Conservation (phyloP, 2,888 invertebrate genomes). For the Hirtodrosophila trivittata region DNA sequence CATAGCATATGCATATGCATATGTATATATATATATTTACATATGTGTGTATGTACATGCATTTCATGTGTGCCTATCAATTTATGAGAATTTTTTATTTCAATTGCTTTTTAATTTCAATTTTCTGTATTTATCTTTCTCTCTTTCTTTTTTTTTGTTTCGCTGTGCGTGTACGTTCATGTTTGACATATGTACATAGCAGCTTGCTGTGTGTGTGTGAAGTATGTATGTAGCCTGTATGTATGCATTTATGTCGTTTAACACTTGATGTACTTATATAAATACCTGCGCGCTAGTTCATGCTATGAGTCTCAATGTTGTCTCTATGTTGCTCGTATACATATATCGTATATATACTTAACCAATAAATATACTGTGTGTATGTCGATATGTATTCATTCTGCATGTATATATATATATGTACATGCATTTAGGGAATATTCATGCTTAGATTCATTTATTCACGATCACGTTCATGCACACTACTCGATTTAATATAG, state of each 20-base stretch:
- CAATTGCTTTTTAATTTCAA: too few species aligned
- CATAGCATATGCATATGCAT: slow-evolving; percentile 2
- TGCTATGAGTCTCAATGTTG: slow-evolving; percentile 32
- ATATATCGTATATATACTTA: slow-evolving; percentile 1
- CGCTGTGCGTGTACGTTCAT: slow-evolving; percentile 10
- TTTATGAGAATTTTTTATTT: neutral
- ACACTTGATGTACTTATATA: slow-evolving; percentile 35
- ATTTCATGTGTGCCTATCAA: neutral
- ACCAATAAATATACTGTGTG: neutral
- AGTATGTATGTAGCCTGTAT: slow-evolving; percentile 27
- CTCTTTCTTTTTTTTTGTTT: neutral
- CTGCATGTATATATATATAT: slow-evolving; percentile 6
- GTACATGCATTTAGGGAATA: slow-evolving; percentile 1
- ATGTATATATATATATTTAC: too few species aligned
- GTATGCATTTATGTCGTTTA: slow-evolving; percentile 19
- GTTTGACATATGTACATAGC: slow-evolving; percentile 9
- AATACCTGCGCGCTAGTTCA: slow-evolving; percentile 20
- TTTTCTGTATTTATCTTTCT: too few species aligned
- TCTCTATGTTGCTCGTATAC: slow-evolving; percentile 22
- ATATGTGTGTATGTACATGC: neutral
- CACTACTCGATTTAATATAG: neutral
- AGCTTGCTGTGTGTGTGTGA: slow-evolving; percentile 4
- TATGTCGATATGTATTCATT: neutral
- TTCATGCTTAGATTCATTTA: slow-evolving; percentile 5
- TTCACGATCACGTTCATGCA: slow-evolving; percentile 16